These are phyloP conservation scores for Podarcis lilfordi DNA, from an alignment of 2,797 vertebrate species.

Conservation along the genomic window DNA sequence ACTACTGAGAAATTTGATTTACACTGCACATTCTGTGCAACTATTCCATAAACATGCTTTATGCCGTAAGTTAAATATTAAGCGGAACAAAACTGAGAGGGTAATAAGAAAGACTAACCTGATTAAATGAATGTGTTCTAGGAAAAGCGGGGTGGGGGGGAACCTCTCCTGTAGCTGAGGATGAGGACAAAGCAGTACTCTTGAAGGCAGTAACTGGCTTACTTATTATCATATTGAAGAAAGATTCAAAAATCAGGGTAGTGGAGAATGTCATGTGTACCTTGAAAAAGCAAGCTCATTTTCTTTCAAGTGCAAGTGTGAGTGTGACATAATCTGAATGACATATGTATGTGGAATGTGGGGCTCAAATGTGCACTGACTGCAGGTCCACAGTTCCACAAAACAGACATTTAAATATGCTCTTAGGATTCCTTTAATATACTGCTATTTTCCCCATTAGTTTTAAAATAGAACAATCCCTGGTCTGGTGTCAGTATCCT, in stretches of 20 bases:
- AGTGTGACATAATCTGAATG: background rate
- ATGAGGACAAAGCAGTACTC: background rate
- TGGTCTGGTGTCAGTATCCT: background rate
- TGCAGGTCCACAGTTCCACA: too few species aligned
- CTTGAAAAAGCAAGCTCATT: background rate
- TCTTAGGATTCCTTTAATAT: background rate
- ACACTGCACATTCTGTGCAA: background rate
- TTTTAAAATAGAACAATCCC: background rate
- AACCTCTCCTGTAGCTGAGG: background rate
- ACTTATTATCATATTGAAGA: background rate
- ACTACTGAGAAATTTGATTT: background rate
- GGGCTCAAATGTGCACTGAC: background rate
- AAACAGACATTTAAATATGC: background rate
- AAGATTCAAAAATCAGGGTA: background rate
- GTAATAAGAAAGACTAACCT: background rate
- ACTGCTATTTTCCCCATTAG: background rate
- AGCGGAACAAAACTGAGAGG: background rate
- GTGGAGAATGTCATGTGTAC: background rate
- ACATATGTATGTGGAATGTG: too few species aligned
- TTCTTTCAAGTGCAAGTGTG: too few species aligned
- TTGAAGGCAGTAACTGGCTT: background rate
- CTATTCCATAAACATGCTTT: background rate
- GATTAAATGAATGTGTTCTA: background rate
- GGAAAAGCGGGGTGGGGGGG: too few species aligned
- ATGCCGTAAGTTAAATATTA: background rate